Evolutionary conservation across 1,140 invertebrate species (phyloP).

Genomic region (Brachionus plicatilis): DNA sequence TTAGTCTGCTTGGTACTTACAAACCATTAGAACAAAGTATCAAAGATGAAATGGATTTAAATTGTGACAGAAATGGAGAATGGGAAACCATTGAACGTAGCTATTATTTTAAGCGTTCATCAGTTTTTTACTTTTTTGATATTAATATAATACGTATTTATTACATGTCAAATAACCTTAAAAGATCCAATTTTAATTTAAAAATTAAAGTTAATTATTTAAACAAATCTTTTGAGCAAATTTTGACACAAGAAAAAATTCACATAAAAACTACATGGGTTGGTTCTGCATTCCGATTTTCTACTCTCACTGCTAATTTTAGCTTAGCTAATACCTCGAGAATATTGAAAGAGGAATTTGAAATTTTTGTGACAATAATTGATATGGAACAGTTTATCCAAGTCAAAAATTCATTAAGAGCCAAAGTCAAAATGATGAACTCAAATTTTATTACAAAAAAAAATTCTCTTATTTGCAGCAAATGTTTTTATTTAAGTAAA

Average conservation of each 20-base stretch:
- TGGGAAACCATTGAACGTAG: background rate
- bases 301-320: background rate
- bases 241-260: background rate
- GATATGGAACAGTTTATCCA: too few relatives aligned
- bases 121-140: background rate
- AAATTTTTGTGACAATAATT: too few relatives aligned
- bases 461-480: too few relatives aligned
- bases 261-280: background rate
- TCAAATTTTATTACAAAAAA: too few relatives aligned
- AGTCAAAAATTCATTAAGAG: too few relatives aligned
- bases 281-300: background rate
- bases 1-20: too few relatives aligned
- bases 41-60: background rate
- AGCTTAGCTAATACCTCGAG: background rate
- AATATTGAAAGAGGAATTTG: background rate
- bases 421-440: too few relatives aligned
- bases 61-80: background rate
- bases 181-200: background rate
- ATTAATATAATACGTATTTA: background rate
- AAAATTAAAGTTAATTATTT: background rate
- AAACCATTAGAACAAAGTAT: too few relatives aligned
- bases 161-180: background rate
- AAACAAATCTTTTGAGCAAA: background rate
- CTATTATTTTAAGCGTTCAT: background rate
- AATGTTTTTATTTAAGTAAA: too few relatives aligned